Evolutionary conservation across 2,888 invertebrate species (phyloP), one percentile per base, ranked within the genome.

Genomic region (Protophormia terraenovae): DNA sequence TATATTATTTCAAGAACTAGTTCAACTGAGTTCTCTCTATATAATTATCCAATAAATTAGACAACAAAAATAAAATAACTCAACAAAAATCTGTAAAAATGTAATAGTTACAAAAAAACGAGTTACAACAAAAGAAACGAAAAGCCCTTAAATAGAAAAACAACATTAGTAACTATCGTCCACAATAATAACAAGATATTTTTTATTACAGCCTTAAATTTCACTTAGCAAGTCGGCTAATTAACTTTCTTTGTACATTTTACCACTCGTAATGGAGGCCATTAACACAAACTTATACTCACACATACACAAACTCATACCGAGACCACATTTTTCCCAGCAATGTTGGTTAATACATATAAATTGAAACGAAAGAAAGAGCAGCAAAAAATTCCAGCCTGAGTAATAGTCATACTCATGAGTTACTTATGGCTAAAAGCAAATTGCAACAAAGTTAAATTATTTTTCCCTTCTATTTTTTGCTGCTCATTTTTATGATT

Each of bases 191-290:
- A 45, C 32, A 66, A 22, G 19, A 45, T n/a, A n/a, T n/a, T 67
- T 84, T 83, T 86, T 83, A 83, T 83, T 83, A 77, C 64, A 72
- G 83, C 75, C 83, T 86, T 80, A 85, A 79, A 86, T 84, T 87
- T 83, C 84, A 84, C 85, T 87, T 84, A 81, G 80, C 83, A 72
- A 85, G 83, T 82, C 72, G 77, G 79, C 60, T 87, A 87, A 87
- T 87, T 87, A 86, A 83, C 80, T 86, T 86, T 85, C 84, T 76
- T 84, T 84, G 82, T 84, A 67, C 77, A 22, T 81, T 75, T 73
- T 84, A 81, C 85, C 78, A 79, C 73, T 78, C 69, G 64, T 82
- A 82, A 82, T 82, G 82, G 78, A 71, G 85, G 85, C 82, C 85
- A 85, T 85, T 82, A 82, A 72, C 76, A 83, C 81, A 69, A 64